These are phyloP conservation scores for Garrulus glandarius DNA, from an alignment of 2,797 vertebrate genomes.

Conservation along the genomic window DNA sequence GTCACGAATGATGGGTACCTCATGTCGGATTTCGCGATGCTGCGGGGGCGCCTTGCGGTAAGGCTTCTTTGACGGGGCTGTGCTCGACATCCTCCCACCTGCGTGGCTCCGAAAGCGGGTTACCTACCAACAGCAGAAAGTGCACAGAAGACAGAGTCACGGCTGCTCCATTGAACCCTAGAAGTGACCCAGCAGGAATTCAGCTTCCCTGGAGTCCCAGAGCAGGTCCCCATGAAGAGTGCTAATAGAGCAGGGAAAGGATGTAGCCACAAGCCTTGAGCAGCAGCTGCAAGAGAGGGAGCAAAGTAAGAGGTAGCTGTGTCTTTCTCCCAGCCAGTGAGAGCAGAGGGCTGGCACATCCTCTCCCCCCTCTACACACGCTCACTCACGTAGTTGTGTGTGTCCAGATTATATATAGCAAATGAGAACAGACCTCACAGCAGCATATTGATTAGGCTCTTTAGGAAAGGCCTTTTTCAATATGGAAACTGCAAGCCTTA, in stretches of 20 bases:
- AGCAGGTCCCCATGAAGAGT: constrained; percentile 44
- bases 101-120: neutral
- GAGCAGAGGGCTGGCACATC: constrained; percentile 52
- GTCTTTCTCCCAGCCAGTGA: constrained; percentile 42
- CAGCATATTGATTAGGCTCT: constrained; percentile 68
- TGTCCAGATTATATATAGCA: constrained; percentile 70
- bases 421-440: constrained; percentile 59
- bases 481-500: constrained; percentile 65
- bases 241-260: neutral
- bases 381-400: constrained; percentile 47
- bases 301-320: constrained; percentile 36
- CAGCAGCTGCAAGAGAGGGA: constrained; percentile 15
- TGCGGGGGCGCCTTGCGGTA: constrained; percentile 96
- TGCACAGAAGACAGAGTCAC: constrained; percentile 48
- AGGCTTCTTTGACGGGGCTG: constrained; percentile 87
- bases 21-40: constrained; percentile 88
- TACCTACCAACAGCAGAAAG: constrained; percentile 65
- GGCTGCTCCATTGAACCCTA: neutral
- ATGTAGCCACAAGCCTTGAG: constrained; percentile 18
- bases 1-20: constrained; percentile 73
- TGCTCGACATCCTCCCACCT: constrained; percentile 83
- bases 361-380: constrained; percentile 4
- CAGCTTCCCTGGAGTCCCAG: neutral
- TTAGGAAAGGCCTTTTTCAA: constrained; percentile 71
- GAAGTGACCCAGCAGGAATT: constrained; percentile 6